Conservation (phyloP, 2,797 vertebrate genomes). For the Dendrocincla tyrannina region DNA sequence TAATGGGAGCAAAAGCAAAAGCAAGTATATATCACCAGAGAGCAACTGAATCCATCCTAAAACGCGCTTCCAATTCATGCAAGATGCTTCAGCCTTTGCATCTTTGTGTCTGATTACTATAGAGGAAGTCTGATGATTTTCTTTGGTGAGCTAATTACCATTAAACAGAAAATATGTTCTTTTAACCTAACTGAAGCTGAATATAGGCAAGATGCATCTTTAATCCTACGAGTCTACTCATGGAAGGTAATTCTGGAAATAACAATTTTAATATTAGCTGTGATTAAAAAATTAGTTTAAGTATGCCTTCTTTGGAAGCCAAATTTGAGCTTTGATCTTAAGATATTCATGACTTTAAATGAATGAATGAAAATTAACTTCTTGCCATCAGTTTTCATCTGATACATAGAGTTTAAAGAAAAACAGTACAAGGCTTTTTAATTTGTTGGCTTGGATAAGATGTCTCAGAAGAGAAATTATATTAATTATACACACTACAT, state of each 20-base stretch:
- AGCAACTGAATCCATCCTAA: background rate
- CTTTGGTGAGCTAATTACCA: background rate
- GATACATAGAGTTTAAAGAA: background rate
- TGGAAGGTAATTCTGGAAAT: background rate
- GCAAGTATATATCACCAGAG: background rate
- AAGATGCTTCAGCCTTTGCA: background rate
- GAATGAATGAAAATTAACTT: slow-evolving; percentile 36
- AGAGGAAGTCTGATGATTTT: background rate
- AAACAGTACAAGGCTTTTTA: background rate
- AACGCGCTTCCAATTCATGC: background rate
- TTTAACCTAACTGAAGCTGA: background rate
- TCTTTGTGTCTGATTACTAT: background rate
- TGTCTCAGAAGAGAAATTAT: background rate
- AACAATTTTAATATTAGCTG: background rate
- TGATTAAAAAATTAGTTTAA: slow-evolving; percentile 16
- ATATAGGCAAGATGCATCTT: background rate
- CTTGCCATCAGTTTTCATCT: slow-evolving; percentile 1
- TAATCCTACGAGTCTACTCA: background rate
- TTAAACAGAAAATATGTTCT: background rate
- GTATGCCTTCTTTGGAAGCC: slow-evolving; percentile 5
- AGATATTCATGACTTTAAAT: background rate
- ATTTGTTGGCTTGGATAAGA: background rate
- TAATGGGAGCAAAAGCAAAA: background rate
- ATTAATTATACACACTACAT: background rate
- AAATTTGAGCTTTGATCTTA: slow-evolving; percentile 41